These are phyloP conservation scores for Zygothrica quintamaculata DNA, from an alignment of 2,888 invertebrate genomes.

Conservation along the genomic window DNA sequence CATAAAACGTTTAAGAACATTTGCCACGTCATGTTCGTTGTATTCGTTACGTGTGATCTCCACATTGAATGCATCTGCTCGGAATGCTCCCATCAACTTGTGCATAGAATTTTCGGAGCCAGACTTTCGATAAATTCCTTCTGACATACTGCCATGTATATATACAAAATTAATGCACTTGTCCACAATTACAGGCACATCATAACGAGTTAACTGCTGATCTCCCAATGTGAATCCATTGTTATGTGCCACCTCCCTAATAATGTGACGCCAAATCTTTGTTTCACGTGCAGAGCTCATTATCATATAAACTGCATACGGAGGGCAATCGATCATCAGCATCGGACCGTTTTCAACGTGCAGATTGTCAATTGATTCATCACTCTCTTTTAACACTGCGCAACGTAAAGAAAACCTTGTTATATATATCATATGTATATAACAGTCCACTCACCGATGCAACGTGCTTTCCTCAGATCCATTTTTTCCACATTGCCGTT, in stretches of 20 bases:
- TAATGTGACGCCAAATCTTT: conserved; percentile 91
- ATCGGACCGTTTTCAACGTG: conserved; percentile 87
- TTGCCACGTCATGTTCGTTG: conserved; percentile 94
- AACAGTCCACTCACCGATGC: conserved; percentile 87
- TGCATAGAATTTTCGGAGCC: conserved; percentile 91
- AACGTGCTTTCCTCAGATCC: conserved; percentile 92
- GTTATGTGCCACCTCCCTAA: conserved; percentile 90
- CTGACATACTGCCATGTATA: conserved; percentile 93
- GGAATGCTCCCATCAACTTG: conserved; percentile 90
- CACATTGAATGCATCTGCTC: conserved; percentile 93
- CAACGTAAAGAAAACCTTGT: too few species aligned
- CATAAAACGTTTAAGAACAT: conserved; percentile 94
- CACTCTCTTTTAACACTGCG: conserved; percentile 88
- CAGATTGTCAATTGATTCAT: conserved; percentile 86
- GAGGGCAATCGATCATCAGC: conserved; percentile 89
- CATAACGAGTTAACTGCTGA: conserved; percentile 94
- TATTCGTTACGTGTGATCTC: conserved; percentile 91
- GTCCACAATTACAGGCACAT: conserved; percentile 95
- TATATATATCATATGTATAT: too few species aligned
- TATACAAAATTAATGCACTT: conserved; percentile 97
- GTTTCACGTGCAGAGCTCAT: conserved; percentile 90
- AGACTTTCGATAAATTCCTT: conserved; percentile 94
- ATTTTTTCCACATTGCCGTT: conserved; percentile 87
- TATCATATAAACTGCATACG: conserved; percentile 89
- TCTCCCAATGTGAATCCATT: conserved; percentile 93